Conservation (phyloP, 2,113 vertebrate genomes). For the Deroptyus accipitrinus region DNA sequence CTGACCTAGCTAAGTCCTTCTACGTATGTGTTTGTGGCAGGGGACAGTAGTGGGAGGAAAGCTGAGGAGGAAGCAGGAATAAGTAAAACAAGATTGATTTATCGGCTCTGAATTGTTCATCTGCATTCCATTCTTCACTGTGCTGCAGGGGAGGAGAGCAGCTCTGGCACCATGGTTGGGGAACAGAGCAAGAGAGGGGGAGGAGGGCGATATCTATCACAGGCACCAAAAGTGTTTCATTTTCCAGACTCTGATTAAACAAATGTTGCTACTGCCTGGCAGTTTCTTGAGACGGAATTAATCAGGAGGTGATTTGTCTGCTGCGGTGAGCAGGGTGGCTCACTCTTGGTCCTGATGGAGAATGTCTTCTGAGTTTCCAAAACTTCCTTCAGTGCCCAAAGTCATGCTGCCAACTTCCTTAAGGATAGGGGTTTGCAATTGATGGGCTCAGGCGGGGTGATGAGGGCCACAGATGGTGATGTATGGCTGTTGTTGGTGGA, state of each 20-base stretch:
- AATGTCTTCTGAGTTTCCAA: background rate
- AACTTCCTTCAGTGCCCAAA: background rate
- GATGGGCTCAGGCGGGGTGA: background rate
- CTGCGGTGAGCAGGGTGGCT: background rate
- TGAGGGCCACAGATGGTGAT: background rate
- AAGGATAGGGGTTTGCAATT: background rate
- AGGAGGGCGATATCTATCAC: conserved; percentile 48
- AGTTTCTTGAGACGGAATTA: conserved; percentile 67
- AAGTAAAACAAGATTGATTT: conserved; percentile 48
- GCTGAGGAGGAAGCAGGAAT: conserved; percentile 10
- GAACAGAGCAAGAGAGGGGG: background rate
- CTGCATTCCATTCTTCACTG: conserved; percentile 24
- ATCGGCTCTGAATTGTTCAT: conserved; percentile 19
- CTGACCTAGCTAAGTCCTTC: background rate
- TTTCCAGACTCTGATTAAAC: conserved; percentile 70
- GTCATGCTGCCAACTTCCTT: background rate
- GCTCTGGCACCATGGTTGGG: background rate
- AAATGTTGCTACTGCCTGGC: conserved; percentile 61
- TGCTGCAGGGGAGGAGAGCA: conserved; percentile 49
- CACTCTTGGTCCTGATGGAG: background rate
- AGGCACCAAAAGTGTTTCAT: conserved; percentile 49
- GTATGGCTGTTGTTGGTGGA: background rate
- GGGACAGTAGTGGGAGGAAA: conserved; percentile 37
- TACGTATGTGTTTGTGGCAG: background rate
- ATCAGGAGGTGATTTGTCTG: conserved; percentile 55